Evolutionary conservation across 2,888 invertebrate species (phyloP).

Genomic region (Hydroisotoma schaefferi): DNA sequence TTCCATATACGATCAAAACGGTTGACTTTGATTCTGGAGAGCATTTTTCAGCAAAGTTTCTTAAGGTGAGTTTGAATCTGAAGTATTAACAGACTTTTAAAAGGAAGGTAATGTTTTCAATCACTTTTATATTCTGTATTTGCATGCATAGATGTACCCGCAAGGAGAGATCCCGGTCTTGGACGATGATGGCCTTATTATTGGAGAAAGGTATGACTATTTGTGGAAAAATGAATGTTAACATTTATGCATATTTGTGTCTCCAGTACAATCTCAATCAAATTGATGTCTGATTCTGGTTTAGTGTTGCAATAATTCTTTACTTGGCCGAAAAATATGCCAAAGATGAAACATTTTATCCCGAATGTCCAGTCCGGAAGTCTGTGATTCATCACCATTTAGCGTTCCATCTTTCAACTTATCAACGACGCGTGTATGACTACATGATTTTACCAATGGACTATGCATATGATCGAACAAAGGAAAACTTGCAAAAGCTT

Average conservation of each 20-base stretch:
- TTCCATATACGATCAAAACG: conserved; percentile 65
- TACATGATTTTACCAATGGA: conserved; percentile 56
- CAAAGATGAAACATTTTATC: conserved; percentile 63
- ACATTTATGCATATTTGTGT: neutral
- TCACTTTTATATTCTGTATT: neutral
- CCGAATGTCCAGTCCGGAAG: conserved; percentile 61
- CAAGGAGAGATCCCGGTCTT: conserved; percentile 62
- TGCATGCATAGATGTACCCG: conserved; percentile 45
- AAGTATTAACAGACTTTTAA: neutral
- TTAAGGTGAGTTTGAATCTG: conserved; percentile 37
- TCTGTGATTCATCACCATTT: conserved; percentile 74
- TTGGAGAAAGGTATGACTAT: conserved; percentile 71
- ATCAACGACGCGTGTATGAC: conserved; percentile 67
- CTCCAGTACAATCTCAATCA: neutral
- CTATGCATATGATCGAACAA: conserved; percentile 69
- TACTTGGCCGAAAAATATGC: conserved; percentile 74
- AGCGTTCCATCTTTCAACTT: conserved; percentile 72
- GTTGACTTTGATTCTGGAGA: conserved; percentile 68
- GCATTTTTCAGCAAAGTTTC: conserved; percentile 53
- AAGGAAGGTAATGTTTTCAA: neutral
- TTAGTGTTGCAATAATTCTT: conserved; percentile 61
- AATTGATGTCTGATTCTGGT: conserved; percentile 47
- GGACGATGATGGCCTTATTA: conserved; percentile 71
- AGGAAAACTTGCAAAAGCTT: conserved; percentile 65
- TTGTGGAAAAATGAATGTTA: neutral